phyloP scores from a whole-genome alignment of 2,888 invertebrate species.

The Sphecodes monilicornis region DNA sequence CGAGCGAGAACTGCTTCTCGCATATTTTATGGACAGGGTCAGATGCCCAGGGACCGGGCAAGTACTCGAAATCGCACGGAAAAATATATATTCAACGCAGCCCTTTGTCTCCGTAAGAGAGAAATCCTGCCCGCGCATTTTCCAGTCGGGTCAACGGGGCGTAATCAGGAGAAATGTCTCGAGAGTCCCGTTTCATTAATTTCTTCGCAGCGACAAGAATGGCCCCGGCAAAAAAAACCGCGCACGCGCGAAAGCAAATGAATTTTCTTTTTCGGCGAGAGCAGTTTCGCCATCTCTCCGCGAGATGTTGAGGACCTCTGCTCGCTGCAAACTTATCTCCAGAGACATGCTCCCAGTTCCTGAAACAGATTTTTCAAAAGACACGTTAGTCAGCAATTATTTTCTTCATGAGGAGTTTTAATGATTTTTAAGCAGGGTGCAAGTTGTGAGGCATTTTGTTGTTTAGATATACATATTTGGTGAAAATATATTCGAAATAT shows the following conservation, averaged over 20 bases:
- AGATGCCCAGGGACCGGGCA: background rate
- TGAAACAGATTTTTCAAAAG: background rate
- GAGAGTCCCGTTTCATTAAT: constrained; percentile 29
- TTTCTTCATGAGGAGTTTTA: too few species aligned
- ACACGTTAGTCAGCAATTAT: background rate
- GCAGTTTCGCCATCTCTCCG: background rate
- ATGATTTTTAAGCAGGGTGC: too few species aligned
- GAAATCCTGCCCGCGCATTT: constrained; percentile 23
- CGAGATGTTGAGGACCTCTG: background rate
- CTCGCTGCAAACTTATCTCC: background rate
- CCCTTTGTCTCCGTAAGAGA: background rate
- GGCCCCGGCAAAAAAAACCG: background rate
- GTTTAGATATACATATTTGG: too few species aligned
- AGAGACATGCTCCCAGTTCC: background rate
- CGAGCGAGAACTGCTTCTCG: background rate
- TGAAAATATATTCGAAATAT: too few species aligned
- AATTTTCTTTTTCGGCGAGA: background rate
- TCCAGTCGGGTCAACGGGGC: background rate
- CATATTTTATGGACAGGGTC: constrained; percentile 1
- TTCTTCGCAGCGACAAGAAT: constrained; percentile 14
- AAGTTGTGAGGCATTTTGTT: too few species aligned
- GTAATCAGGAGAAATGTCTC: constrained; percentile 26
- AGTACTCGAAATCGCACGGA: background rate
- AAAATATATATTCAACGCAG: background rate
- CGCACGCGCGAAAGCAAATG: constrained; percentile 9